A percentile compares a stretch with the other conserved stretches of the same genome.
phyloP scores from a whole-genome alignment of 2,888 invertebrate genomes.

The Dione vanillae region DNA sequence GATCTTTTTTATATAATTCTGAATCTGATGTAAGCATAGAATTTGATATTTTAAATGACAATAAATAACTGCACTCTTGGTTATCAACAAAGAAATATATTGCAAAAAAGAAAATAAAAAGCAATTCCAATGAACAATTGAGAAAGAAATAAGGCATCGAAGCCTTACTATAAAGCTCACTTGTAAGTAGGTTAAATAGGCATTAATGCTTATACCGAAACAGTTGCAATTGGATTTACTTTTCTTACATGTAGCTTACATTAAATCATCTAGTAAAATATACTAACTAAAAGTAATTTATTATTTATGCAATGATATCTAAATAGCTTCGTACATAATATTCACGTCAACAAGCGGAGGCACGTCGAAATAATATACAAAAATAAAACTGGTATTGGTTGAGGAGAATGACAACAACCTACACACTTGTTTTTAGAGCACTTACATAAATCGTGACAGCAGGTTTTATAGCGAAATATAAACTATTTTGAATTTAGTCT shows the following conservation, averaged over 20 bases:
- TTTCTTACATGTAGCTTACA: constrained; percentile 36
- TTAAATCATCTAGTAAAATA: constrained; percentile 48
- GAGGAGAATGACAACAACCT: constrained; percentile 58
- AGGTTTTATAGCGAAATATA: constrained; percentile 58
- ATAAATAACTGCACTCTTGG: not conserved
- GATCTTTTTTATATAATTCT: too few species aligned
- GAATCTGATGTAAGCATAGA: not conserved
- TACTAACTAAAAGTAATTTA: constrained; percentile 41
- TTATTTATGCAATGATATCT: constrained; percentile 38
- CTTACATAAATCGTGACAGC: constrained; percentile 61
- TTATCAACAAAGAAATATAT: not conserved
- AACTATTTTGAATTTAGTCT: constrained; percentile 57
- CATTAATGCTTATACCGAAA: constrained; percentile 62
- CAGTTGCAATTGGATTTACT: constrained; percentile 47
- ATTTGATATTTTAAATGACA: not conserved
- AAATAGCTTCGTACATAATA: constrained; percentile 42
- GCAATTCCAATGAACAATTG: constrained; percentile 40
- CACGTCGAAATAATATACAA: constrained; percentile 42
- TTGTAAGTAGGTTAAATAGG: constrained; percentile 66
- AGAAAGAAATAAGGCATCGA: constrained; percentile 56
- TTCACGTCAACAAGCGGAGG: constrained; percentile 35
- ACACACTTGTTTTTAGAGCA: constrained; percentile 63
- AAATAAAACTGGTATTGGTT: constrained; percentile 59
- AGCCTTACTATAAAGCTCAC: constrained; percentile 61
- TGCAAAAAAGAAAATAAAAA: constrained; percentile 9